Percentiles rank a stretch among this genome's conserved stretches.
Conservation (phyloP, 2,888 invertebrate species). For the Drosophila mayaguana region DNA sequence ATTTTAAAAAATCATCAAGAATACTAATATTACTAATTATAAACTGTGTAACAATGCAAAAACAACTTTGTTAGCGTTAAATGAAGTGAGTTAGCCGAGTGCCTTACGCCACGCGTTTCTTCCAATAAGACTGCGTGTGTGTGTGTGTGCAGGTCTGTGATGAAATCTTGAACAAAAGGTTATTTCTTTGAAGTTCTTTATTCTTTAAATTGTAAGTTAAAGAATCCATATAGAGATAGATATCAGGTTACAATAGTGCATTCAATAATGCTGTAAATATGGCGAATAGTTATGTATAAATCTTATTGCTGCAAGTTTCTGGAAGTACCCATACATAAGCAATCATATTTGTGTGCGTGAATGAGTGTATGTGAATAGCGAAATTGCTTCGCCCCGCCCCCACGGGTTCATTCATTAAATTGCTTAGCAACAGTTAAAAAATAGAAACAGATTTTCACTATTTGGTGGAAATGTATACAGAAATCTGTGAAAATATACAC, state of each 20-base stretch:
- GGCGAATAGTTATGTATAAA: neutral
- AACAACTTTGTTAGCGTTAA: slow-evolving; percentile 44
- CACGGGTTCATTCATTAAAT: slow-evolving; percentile 35
- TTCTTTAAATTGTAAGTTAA: neutral
- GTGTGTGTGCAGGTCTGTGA: slow-evolving; percentile 37
- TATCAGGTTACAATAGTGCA: neutral
- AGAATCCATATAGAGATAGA: neutral
- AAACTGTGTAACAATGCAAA: slow-evolving; percentile 47
- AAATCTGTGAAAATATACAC: neutral
- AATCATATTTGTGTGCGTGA: slow-evolving; percentile 25
- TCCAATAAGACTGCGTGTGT: slow-evolving; percentile 35
- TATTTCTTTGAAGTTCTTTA: slow-evolving; percentile 22
- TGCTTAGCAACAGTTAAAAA: slow-evolving; percentile 52
- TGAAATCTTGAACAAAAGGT: slow-evolving; percentile 50
- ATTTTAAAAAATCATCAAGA: slow-evolving; percentile 11
- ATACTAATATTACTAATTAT: slow-evolving; percentile 5
- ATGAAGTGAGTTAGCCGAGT: slow-evolving; percentile 22
- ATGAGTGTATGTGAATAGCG: slow-evolving; percentile 52
- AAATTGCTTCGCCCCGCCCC: slow-evolving; percentile 18
- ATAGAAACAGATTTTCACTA: neutral
- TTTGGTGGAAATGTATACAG: neutral
- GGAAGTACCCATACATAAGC: slow-evolving; percentile 43
- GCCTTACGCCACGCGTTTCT: slow-evolving; percentile 72
- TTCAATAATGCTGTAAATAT: neutral
- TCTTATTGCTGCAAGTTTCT: slow-evolving; percentile 56